Evolutionary conservation across 2,113 vertebrate species (phyloP), one percentile per base, ranked within the genome.

Genomic region (Malurus alboscapulatus): DNA sequence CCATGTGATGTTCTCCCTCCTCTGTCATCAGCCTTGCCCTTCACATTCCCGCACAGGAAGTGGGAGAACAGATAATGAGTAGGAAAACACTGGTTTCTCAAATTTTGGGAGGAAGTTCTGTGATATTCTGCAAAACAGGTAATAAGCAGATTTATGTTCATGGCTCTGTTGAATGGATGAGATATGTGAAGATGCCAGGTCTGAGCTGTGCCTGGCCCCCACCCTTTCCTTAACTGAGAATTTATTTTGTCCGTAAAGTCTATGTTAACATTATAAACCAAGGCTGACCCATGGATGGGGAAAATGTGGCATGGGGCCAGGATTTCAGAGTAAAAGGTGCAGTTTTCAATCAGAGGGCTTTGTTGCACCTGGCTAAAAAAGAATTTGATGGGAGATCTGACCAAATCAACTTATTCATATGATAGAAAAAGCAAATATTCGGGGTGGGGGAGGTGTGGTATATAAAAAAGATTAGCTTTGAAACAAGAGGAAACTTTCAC

Each of bases 221-320:
- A 29, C 19, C 44, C 16, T 42, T 58, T 42, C 29, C 42, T 76
- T 57, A 36, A 30, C 0, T 30, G 36, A 75, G 55, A 77, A 62
- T 54, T 89, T 61, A 63, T 61, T 86, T 87, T 84, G 38, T 68
- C 48, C 87, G 30, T 32, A 32, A 93, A 92, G 65, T 57, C 61
- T 19, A 40, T 10, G 34, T 4, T 30, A 91, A 40, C 0, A 4
- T 77, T 27, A 84, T 66, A 82, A 88, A 61, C 8, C 42, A 74
- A 73, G 55, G 59, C 47, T 71, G 55, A 93, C 34, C 14, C n/a
- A 45, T 3, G 26, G 30, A 36, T 84, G 25, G 68, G 44, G 34
- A 76, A 82, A 68, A 68, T 20, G 66, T 75, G n/a, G 40, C 45
- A 21, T 42, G n/a, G 25, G 14, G 10, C 24, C 63, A 75, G 30